Evolutionary conservation across 2,113 vertebrate genomes (phyloP).

Genomic region (Azemiops feae): DNA sequence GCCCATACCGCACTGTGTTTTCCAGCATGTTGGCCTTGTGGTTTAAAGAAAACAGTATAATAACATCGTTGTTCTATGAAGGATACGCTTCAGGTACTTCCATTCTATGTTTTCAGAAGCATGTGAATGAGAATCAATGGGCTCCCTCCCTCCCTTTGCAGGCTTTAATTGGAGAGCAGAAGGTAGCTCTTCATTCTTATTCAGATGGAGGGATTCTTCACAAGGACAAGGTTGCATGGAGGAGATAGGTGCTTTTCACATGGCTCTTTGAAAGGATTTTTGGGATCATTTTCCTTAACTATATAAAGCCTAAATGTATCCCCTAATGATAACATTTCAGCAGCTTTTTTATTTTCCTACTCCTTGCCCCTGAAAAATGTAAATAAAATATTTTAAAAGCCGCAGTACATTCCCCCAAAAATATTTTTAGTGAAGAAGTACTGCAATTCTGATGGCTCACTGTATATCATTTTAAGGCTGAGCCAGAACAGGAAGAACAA

Average conservation of each 20-base stretch:
- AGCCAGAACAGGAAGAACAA: background rate
- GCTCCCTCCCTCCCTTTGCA: fast-evolving
- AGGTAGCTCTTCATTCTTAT: background rate
- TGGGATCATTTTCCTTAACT: background rate
- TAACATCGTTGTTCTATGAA: slow-evolving; percentile 35
- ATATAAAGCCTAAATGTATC: background rate
- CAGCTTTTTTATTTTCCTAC: background rate
- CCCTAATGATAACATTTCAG: background rate
- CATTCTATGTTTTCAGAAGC: background rate
- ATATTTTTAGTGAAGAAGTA: background rate
- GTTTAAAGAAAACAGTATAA: slow-evolving; percentile 17
- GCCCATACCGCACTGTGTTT: background rate
- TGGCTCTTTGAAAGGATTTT: background rate
- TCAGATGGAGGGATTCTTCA: background rate
- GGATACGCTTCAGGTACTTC: slow-evolving; percentile 14
- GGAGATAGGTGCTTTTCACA: background rate
- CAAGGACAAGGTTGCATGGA: background rate
- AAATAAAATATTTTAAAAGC: background rate
- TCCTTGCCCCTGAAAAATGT: too few species aligned
- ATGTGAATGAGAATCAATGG: background rate
- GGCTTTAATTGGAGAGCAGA: slow-evolving; percentile 10
- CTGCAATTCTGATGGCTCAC: background rate
- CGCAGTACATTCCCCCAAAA: background rate
- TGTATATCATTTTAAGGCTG: background rate
- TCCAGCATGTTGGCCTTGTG: slow-evolving; percentile 2